phyloP scores from a whole-genome alignment of 2,888 invertebrate genomes.

The Volucella zonaria region DNA sequence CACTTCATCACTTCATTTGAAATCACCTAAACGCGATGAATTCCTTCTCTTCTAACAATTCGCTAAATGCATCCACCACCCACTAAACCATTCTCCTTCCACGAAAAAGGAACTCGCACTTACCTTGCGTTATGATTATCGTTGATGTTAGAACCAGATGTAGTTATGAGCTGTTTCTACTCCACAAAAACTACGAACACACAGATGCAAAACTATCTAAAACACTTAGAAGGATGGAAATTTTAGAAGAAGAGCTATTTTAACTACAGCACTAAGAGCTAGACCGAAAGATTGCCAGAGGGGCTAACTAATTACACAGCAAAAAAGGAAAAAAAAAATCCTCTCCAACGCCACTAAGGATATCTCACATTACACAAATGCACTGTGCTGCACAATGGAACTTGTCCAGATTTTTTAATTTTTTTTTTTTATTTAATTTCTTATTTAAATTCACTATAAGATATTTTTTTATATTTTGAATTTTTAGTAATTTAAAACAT shows the following conservation, averaged over 20 bases:
- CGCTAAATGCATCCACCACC: background rate
- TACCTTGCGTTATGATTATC: slow-evolving; percentile 33
- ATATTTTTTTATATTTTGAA: no score
- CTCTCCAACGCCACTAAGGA: no score
- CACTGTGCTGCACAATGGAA: no score
- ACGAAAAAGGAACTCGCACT: background rate
- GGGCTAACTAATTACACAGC: background rate
- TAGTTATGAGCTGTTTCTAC: background rate
- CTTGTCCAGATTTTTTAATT: no score
- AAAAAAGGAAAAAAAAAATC: no score
- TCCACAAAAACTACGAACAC: background rate
- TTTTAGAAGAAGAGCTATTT: background rate
- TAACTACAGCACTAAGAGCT: background rate
- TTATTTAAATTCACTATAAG: no score
- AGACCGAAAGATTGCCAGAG: background rate
- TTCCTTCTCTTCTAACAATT: slow-evolving; percentile 9
- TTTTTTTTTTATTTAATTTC: no score
- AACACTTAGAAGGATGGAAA: background rate
- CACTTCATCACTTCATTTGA: background rate
- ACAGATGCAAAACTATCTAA: slow-evolving; percentile 1
- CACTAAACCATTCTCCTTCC: background rate
- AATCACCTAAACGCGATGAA: background rate
- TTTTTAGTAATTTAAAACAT: no score
- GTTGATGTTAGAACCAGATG: background rate
- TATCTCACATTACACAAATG: no score